phyloP scores from a whole-genome alignment of 2,797 vertebrate species.

The Pseudochirops cupreus region DNA sequence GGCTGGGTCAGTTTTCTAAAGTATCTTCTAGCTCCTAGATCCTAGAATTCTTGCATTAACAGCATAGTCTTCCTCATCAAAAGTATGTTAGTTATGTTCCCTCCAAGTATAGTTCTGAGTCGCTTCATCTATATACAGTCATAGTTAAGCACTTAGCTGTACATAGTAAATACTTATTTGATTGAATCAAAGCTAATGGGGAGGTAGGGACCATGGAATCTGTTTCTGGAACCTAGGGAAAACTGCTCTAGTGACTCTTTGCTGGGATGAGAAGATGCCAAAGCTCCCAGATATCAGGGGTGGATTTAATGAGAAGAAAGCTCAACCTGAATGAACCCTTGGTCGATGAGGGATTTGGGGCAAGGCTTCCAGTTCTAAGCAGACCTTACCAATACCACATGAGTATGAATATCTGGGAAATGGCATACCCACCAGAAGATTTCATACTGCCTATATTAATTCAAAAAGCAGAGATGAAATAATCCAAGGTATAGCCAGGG shows the following conservation, averaged over 20 bases:
- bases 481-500: background rate
- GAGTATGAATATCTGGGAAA: background rate
- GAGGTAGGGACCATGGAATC: background rate
- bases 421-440: background rate
- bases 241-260: background rate
- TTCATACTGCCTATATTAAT: background rate
- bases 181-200: background rate
- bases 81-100: background rate
- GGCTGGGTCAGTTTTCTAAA: background rate
- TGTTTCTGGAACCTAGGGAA: background rate
- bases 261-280: background rate
- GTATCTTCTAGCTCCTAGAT: background rate
- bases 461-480: background rate
- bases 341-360: background rate
- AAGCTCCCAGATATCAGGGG: background rate
- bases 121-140: background rate
- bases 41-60: background rate
- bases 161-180: background rate
- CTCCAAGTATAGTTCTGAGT: background rate
- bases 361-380: background rate
- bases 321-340: background rate
- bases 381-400: background rate
- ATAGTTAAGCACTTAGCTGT: background rate
- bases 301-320: background rate
- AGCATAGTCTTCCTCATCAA: background rate